Conservation (phyloP, 1,140 invertebrate genomes). For the Mylabris phalerata region DNA sequence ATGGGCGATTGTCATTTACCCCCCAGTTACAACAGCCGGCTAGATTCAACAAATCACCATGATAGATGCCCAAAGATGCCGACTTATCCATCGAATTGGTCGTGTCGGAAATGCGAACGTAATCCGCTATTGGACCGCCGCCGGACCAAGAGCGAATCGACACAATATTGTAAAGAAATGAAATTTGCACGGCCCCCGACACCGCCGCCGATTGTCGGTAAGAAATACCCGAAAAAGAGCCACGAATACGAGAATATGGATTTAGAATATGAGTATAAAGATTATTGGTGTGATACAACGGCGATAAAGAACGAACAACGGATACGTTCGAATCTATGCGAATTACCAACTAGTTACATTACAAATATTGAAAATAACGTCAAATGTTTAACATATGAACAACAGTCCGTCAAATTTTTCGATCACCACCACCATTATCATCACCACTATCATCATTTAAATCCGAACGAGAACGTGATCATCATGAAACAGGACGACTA, state of each 20-base stretch:
- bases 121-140: no score
- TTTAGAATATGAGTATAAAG: constrained; percentile 32
- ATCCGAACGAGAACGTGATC: constrained; percentile 11
- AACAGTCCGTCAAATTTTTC: constrained; percentile 24
- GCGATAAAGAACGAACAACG: constrained; percentile 2
- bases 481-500: not conserved
- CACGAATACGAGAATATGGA: constrained; percentile 39
- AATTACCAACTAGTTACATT: constrained; percentile 40
- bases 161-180: no score
- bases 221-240: constrained; percentile 2
- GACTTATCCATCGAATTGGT: no score
- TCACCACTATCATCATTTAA: constrained; percentile 16
- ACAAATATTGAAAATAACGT: not conserved
- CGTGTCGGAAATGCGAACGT: no score
- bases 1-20: no score
- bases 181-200: no score
- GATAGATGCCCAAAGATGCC: no score
- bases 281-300: constrained; percentile 6
- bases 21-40: no score
- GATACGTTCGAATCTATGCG: constrained; percentile 35
- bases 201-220: no score
- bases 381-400: constrained; percentile 37
- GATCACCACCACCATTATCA: constrained; percentile 19
- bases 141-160: no score
- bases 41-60: no score